phyloP scores from a whole-genome alignment of 2,113 vertebrate species.

The mouse (Mus musculus) region GRCm39 chr5:97566001-97566500 shows the following conservation, averaged over 20 bases:
- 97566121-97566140: neutral
- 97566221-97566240: neutral
- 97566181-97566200: neutral
- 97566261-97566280: neutral
- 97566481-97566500: neutral
- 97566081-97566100: neutral
- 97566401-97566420: neutral
- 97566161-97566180: neutral
- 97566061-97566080: neutral
- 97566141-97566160: neutral
- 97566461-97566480: neutral
- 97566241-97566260: constrained; percentile 18
- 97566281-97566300: neutral
- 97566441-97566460: neutral
- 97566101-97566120: neutral
- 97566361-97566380: constrained; percentile 16
- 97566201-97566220: neutral
- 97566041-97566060: constrained; percentile 7
- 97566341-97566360: neutral
- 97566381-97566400: neutral
- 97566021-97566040: neutral
- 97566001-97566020: neutral
- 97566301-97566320: neutral
- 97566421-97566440: neutral
- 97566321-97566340: too few relatives aligned